These are phyloP conservation scores for Serinus canaria DNA, from an alignment of 2,113 vertebrate species.

Conservation along the genomic window DNA sequence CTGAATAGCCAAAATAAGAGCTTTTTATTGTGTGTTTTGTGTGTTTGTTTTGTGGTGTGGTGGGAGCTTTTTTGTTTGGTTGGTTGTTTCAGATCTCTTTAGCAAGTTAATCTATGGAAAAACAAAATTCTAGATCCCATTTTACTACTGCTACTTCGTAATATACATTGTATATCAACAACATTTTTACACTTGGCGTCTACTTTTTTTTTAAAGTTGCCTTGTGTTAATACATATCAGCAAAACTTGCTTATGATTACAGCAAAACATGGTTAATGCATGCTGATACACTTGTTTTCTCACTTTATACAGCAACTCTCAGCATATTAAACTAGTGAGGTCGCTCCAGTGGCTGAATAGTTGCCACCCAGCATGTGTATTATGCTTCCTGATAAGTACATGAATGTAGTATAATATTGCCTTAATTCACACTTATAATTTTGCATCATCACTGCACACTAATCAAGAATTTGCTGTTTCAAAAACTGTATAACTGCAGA, in stretches of 20 bases:
- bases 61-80: background rate
- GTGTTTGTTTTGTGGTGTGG: background rate
- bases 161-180: background rate
- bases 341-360: background rate
- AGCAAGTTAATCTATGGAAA: background rate
- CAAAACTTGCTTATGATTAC: background rate
- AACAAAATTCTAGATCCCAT: background rate
- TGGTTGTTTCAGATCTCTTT: background rate
- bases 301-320: slow-evolving; percentile 26
- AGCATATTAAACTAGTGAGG: slow-evolving; percentile 31
- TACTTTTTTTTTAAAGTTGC: background rate
- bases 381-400: background rate
- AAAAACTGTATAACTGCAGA: background rate
- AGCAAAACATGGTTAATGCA: slow-evolving; percentile 23
- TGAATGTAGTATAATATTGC: background rate
- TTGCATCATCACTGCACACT: background rate
- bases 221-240: background rate
- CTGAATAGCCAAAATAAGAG: background rate
- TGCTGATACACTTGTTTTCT: slow-evolving; percentile 25
- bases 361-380: background rate
- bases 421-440: background rate
- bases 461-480: background rate
- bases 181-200: background rate
- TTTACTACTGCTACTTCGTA: background rate
- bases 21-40: background rate